Percentiles rank a stretch among this genome's conserved stretches.
Evolutionary conservation across 2,113 vertebrate genomes (phyloP).

Genomic region (Larimichthys crocea): DNA sequence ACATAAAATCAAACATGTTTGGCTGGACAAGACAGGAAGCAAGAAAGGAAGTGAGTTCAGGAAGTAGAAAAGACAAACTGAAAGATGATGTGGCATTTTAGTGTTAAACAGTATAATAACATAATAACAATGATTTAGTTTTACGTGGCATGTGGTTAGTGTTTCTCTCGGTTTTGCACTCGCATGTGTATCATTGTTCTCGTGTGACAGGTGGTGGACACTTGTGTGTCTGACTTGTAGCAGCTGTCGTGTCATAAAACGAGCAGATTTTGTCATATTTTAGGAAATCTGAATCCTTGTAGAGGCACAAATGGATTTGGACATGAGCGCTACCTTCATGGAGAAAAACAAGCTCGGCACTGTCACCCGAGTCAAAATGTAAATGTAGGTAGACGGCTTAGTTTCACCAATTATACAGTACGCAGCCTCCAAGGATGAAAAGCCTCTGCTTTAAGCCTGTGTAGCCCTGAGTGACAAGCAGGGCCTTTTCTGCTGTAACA

Average conservation of each 20-base stretch:
- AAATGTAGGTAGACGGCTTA: slow-evolving; percentile 65
- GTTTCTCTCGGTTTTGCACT: slow-evolving; percentile 22
- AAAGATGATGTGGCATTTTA: neutral
- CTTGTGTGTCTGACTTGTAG: slow-evolving; percentile 39
- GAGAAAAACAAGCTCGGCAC: slow-evolving; percentile 21
- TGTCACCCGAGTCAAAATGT: slow-evolving; percentile 63
- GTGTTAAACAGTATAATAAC: neutral
- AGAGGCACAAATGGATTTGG: slow-evolving; percentile 14
- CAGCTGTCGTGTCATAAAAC: slow-evolving; percentile 50
- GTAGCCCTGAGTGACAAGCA: slow-evolving; percentile 72
- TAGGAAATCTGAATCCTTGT: slow-evolving; percentile 6
- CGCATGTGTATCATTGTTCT: slow-evolving; percentile 40
- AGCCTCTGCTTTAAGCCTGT: slow-evolving; percentile 58
- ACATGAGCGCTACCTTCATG: neutral
- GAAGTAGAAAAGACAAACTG: neutral
- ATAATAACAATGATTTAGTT: neutral
- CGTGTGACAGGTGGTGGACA: slow-evolving; percentile 31
- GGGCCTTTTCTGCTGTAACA: slow-evolving; percentile 70
- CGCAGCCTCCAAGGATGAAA: slow-evolving; percentile 62
- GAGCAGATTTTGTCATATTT: slow-evolving; percentile 32
- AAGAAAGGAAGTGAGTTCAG: neutral
- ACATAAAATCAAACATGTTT: neutral
- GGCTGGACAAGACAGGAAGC: neutral
- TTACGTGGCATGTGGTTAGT: slow-evolving; percentile 19
- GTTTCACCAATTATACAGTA: slow-evolving; percentile 73